These are phyloP conservation scores for Hemitrygon akajei DNA, from an alignment of 2,797 vertebrate species.

Conservation along the genomic window DNA sequence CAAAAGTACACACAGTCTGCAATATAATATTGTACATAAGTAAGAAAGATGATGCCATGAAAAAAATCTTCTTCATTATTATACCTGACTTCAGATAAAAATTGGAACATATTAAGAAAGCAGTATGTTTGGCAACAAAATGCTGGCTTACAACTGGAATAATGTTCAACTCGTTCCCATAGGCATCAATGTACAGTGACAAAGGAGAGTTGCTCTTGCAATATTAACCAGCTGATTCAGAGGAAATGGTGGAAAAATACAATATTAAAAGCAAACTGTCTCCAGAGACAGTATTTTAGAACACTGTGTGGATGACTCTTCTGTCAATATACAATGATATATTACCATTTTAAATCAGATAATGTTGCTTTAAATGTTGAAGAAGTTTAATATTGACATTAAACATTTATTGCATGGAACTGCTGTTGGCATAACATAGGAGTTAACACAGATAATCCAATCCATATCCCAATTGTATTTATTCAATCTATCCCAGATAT, in stretches of 20 bases:
- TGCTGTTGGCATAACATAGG: not conserved
- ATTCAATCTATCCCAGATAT: conserved; percentile 8
- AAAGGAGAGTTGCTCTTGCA: not conserved
- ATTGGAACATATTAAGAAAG: not conserved
- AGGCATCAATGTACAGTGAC: not conserved
- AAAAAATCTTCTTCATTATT: not conserved
- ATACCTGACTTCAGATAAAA: not conserved
- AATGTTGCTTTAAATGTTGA: not conserved
- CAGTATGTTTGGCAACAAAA: not conserved
- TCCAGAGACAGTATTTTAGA: not conserved
- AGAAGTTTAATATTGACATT: conserved; percentile 17
- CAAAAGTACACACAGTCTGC: not conserved
- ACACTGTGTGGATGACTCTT: not conserved
- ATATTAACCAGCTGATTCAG: not conserved
- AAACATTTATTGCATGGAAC: not conserved
- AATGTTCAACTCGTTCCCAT: not conserved
- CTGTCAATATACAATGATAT: not conserved
- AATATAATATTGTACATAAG: not conserved
- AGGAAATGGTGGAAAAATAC: not conserved
- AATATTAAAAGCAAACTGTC: not conserved
- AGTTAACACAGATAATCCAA: not conserved
- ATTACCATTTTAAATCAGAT: conserved; percentile 20
- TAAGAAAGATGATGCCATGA: not conserved
- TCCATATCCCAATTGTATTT: not conserved
- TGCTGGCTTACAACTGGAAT: not conserved